These are phyloP conservation scores for Ruditapes philippinarum DNA, from an alignment of 1,140 invertebrate genomes.

Conservation along the genomic window DNA sequence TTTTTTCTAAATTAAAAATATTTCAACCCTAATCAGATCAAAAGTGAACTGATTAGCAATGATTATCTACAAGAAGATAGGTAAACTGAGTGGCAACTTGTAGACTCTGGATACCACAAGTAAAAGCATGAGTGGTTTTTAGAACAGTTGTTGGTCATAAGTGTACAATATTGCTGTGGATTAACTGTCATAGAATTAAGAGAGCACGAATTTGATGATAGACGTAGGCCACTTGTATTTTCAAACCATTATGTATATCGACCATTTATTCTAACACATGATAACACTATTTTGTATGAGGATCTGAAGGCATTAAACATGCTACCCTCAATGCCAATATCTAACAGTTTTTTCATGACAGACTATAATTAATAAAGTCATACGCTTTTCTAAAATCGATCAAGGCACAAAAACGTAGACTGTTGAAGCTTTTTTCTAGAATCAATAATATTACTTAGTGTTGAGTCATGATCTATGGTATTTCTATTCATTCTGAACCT, in stretches of 20 bases:
- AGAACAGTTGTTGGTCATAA: neutral
- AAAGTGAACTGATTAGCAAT: too few species aligned
- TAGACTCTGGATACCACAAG: neutral
- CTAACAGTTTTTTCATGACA: slow-evolving; percentile 19
- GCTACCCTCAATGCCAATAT: too few species aligned
- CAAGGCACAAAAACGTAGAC: slow-evolving; percentile 58
- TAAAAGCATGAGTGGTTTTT: neutral
- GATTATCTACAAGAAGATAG: too few species aligned
- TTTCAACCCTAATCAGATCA: too few species aligned
- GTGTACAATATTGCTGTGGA: slow-evolving; percentile 11
- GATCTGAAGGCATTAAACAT: slow-evolving; percentile 48
- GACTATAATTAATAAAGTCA: slow-evolving; percentile 41
- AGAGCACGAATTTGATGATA: neutral
- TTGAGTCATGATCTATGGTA: slow-evolving; percentile 65
- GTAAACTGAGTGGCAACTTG: slow-evolving; percentile 3
- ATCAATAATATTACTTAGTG: slow-evolving; percentile 58
- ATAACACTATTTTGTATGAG: slow-evolving; percentile 35
- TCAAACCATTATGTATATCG: slow-evolving; percentile 40
- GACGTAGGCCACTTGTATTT: slow-evolving; percentile 33
- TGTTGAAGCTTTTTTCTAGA: slow-evolving; percentile 42
- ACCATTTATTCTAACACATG: slow-evolving; percentile 52
- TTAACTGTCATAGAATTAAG: neutral
- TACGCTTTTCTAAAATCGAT: slow-evolving; percentile 72
- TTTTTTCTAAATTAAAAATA: too few species aligned
- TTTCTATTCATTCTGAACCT: slow-evolving; percentile 53